Evolutionary conservation across 2,113 vertebrate genomes (phyloP), one percentile per base, ranked within the genome.

Genomic region (Hippocampus mohnikei): DNA sequence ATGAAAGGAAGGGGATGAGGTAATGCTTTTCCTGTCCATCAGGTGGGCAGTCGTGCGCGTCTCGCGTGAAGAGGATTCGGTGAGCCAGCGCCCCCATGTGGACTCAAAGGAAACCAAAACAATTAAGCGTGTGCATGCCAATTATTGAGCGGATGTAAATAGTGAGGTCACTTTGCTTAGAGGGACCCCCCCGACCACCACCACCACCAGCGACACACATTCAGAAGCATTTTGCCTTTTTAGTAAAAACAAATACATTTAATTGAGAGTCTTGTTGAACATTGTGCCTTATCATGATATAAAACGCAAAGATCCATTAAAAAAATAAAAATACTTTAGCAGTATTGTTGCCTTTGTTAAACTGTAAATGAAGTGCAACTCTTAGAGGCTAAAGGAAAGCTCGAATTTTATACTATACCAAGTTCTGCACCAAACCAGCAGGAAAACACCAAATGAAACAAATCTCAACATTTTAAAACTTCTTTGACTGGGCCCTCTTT

Each of bases 11-110:
- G 74, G 73, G 85, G 88, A 65, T 90, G 88, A 91, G 90, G 90
- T 91, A 87, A 91, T 91, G 88, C 75, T 87, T 87, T 84, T 76
- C 81, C 86, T 89, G 90, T 89, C 90, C 83, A 77, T 91, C 90
- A 91, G 87, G 84, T 87, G 81, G 83, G 81, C 84, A 88, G 73
- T 52, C 78, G 76, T 81, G 84, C 85, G 84, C 85, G 75, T 87
- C 46, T 66, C 52, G 46, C 65, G 75, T 66, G 78, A 15, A 52
- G n/a, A 18, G n/a, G 64, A 68, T 29, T 68, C 5, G 58, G 74
- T 71, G 59, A 81, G 72, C 66, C 76, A 88, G 87, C 85, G 15
- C 89, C 88, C 75, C 85, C 89, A 80, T 56, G 83, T 88, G 89
- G 85, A 67, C 44, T n/a, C 10, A 9, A 29, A 76, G 16, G 23